These are phyloP conservation scores for Lymantria monacha DNA, from an alignment of 2,888 invertebrate genomes.

Conservation along the genomic window DNA sequence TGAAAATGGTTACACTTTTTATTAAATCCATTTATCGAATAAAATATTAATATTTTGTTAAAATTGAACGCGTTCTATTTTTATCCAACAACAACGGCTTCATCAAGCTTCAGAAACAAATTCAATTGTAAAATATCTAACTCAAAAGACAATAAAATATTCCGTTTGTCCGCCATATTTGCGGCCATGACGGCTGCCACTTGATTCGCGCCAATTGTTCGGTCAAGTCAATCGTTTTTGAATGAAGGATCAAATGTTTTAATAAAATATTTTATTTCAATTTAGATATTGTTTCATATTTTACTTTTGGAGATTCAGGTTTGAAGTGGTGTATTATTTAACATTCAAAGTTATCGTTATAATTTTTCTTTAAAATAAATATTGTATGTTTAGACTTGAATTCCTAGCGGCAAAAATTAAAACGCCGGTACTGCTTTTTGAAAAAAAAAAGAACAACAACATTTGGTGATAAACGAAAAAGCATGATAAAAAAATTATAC, in stretches of 20 bases:
- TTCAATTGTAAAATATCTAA: conserved; percentile 12
- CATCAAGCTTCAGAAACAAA: conserved; percentile 6
- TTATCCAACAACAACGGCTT: neutral
- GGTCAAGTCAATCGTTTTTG: neutral
- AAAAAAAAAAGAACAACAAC: too few relatives aligned
- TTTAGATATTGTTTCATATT: neutral
- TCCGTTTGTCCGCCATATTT: conserved; percentile 2
- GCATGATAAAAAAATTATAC: too few relatives aligned
- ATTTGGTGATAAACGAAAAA: too few relatives aligned
- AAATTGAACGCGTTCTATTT: neutral
- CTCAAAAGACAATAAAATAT: conserved; percentile 3
- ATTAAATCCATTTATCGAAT: too few relatives aligned
- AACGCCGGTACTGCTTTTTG: too few relatives aligned
- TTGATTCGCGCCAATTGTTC: conserved; percentile 2
- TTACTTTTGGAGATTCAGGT: too few relatives aligned
- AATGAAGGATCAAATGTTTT: neutral
- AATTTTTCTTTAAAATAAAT: too few relatives aligned
- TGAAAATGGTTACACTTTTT: too few relatives aligned
- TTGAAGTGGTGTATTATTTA: too few relatives aligned
- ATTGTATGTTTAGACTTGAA: too few relatives aligned
- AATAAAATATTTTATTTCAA: neutral
- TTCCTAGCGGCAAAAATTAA: too few relatives aligned
- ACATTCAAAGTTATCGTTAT: too few relatives aligned
- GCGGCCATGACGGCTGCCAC: neutral
- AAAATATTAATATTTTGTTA: neutral